Conservation (phyloP, 2,113 vertebrate species). For the Rhea pennata region DNA sequence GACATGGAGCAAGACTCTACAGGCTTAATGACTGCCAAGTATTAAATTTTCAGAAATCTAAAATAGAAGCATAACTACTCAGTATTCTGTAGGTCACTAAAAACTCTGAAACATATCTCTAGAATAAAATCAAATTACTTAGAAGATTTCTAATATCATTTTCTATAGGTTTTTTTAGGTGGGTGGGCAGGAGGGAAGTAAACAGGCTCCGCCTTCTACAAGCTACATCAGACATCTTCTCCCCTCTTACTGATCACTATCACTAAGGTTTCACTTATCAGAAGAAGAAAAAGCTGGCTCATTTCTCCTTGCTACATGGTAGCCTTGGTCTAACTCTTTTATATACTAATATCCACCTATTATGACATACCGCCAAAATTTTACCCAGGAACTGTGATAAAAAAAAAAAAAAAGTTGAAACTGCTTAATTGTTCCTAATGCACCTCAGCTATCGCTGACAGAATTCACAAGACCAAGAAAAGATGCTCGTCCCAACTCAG, state of each 20-base stretch:
- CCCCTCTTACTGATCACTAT: background rate
- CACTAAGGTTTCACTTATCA: background rate
- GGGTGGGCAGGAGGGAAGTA: background rate
- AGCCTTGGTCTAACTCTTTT: background rate
- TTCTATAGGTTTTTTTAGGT: background rate
- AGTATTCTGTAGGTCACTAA: background rate
- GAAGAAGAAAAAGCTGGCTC: background rate
- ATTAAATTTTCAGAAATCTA: slow-evolving; percentile 1
- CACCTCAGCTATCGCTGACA: background rate
- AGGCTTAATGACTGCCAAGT: slow-evolving; percentile 13
- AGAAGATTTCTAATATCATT: background rate
- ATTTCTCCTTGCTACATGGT: background rate
- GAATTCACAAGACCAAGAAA: background rate
- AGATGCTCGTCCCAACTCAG: background rate
- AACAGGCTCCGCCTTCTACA: background rate
- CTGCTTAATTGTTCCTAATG: background rate
- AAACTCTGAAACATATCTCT: background rate
- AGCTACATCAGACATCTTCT: background rate
- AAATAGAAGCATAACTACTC: background rate
- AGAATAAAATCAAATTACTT: background rate
- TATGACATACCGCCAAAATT: background rate
- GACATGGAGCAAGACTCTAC: slow-evolving; percentile 13
- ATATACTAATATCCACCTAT: background rate
- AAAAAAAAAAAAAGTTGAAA: background rate
- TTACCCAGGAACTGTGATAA: background rate